phyloP scores from a whole-genome alignment of 2,888 invertebrate species.

The Automeris io region DNA sequence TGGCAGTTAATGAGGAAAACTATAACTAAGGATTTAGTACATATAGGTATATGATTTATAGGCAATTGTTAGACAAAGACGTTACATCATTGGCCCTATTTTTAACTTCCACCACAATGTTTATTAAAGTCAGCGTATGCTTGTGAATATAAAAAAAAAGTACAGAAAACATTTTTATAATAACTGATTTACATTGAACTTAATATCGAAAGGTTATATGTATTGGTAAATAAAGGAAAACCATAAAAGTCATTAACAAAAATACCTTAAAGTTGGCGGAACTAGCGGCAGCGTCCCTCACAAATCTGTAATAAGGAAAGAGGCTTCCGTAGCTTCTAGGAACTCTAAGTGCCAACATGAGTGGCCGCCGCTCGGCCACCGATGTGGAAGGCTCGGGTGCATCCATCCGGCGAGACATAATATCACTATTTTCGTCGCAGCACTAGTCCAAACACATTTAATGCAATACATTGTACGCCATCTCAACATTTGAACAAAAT shows the following conservation, averaged over 20 bases:
- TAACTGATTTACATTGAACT: no score
- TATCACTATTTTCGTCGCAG: conserved; percentile 30
- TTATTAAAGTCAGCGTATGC: no score
- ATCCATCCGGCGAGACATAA: conserved; percentile 35
- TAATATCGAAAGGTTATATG: no score
- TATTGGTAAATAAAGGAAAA: no score
- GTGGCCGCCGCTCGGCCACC: conserved; percentile 52
- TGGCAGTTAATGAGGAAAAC: no score
- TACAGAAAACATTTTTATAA: no score
- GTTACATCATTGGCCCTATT: no score
- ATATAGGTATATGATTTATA: no score
- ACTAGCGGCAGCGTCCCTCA: conserved; percentile 65
- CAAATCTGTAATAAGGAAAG: conserved; percentile 79
- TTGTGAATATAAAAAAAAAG: no score
- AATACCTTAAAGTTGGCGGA: conserved; percentile 50
- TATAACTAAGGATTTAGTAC: no score
- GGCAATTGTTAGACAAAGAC: no score
- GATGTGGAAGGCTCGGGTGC: conserved; percentile 40
- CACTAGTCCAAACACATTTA: conserved; percentile 39
- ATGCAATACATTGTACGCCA: conserved; percentile 42
- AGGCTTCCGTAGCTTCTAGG: conserved; percentile 79
- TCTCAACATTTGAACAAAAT: conserved; percentile 38
- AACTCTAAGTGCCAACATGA: conserved; percentile 52
- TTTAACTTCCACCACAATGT: no score
- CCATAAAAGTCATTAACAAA: background rate